Evolutionary conservation across 2,888 invertebrate genomes (phyloP), one percentile per base, ranked within the genome.

Genomic region (Parapristionchus giblindavisi): DNA sequence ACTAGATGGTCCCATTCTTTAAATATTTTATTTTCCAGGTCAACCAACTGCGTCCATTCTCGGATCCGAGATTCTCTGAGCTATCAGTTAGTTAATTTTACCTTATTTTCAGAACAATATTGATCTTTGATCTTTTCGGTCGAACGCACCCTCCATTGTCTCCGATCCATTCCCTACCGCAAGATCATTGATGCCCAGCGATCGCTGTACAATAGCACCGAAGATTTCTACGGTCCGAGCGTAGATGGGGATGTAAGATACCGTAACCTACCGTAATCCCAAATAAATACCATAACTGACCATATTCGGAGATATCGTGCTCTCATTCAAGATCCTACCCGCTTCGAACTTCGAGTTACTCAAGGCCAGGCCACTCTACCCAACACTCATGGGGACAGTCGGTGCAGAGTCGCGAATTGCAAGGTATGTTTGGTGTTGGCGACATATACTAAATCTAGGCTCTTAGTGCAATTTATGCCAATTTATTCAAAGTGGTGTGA

Each of bases 151-250:
- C 66, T 66, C 36, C 51, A 11, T 34, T 66, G 66, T 66, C 43
- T 66, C 17, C 66, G 66, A 8, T 66, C 66, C 32, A 29, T 66
- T 29, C 66, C 66, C 29, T 66, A 66, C 66, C 43, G 51, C 17
- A 66, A n/a, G 51, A 66, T 66, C 17, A 51, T 66, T 51, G 66
- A 66, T 32, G 66, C 66, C 14, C 66, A 66, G 27, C 27, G 66
- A 48, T 43, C 32, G 21, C 48, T 66, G 0, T 66, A 66, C 66
- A 66, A 66, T n/a, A 43, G 66, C 21, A 66, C 66, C 32, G 66
- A 66, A 27, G 66, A 66, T 34, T 66, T 66, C 66, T 48, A 66
- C 32, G 66, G 66, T 32, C 66, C 66, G 24, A 5, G 48, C 1
- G 36, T 66, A 14, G 66, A 66, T 66, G 66, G 66, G 36, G 66